Evolutionary conservation across 2,797 vertebrate genomes (phyloP).

Genomic region (Babyrousa celebensis): DNA sequence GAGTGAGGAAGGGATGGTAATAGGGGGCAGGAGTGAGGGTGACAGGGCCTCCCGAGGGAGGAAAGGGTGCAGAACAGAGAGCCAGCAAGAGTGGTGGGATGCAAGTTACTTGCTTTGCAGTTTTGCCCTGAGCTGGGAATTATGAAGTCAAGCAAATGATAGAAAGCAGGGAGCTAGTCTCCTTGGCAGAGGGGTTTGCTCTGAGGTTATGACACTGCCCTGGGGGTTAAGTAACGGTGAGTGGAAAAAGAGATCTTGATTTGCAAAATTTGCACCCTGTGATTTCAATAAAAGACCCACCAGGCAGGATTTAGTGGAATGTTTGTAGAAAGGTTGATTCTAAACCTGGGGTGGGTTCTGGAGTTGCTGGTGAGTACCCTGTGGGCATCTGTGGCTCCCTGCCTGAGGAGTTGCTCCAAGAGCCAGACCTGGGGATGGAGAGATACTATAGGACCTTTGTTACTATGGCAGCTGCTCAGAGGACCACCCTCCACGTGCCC

Average conservation of each 20-base stretch:
- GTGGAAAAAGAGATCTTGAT: background rate
- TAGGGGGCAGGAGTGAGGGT: background rate
- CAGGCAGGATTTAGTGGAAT: background rate
- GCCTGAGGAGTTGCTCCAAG: background rate
- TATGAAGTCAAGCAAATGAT: conserved; percentile 32
- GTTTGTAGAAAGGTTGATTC: background rate
- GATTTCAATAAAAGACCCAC: conserved; percentile 10
- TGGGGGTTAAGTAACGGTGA: background rate
- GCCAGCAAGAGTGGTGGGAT: background rate
- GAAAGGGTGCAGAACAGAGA: background rate
- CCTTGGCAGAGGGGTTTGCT: conserved; percentile 32
- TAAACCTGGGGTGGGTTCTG: background rate
- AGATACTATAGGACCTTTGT: background rate
- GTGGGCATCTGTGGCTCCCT: background rate
- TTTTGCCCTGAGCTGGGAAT: conserved; percentile 5
- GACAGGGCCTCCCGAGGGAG: background rate
- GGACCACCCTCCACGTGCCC: accelerated
- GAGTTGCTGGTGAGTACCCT: background rate
- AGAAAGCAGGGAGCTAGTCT: conserved; percentile 29
- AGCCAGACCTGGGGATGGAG: background rate
- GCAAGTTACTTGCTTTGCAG: background rate
- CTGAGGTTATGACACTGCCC: conserved; percentile 25
- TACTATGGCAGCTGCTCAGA: background rate
- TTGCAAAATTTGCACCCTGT: background rate
- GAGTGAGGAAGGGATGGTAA: too few species aligned